A percentile compares a stretch with the other conserved stretches of the same genome.
phyloP scores from a whole-genome alignment of 2,797 vertebrate species.

The Orientallactaga sibirica region DNA sequence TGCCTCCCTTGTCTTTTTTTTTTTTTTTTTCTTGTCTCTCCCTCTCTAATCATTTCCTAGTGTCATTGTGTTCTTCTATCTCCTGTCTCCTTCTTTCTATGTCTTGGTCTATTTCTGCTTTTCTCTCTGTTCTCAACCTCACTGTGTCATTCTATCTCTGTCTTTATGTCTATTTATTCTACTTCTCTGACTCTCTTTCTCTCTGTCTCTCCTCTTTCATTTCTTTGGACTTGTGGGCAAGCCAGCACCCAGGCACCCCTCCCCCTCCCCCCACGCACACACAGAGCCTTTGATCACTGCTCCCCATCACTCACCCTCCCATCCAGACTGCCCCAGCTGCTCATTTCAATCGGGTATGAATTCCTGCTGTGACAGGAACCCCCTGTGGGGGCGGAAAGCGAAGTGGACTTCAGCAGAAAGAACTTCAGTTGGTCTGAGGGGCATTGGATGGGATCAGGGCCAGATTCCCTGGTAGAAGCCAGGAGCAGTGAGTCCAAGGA shows the following conservation, averaged over 20 bases:
- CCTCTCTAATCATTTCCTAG: neutral
- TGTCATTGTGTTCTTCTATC: neutral
- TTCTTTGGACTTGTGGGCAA: conserved; percentile 62
- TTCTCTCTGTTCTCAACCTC: neutral
- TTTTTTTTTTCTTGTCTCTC: neutral
- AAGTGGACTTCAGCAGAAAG: conserved; percentile 43
- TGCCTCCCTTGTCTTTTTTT: conserved; percentile 73
- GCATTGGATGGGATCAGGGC: conserved; percentile 40
- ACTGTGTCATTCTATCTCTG: neutral
- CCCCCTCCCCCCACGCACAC: neutral
- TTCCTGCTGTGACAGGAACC: conserved; percentile 80
- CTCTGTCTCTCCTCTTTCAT: neutral
- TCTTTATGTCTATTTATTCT: neutral
- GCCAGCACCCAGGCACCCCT: neutral
- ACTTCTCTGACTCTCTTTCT: neutral
- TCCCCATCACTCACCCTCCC: conserved; percentile 25
- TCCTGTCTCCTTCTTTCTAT: neutral
- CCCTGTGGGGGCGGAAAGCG: conserved; percentile 14
- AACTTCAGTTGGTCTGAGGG: conserved; percentile 48
- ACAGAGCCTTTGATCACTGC: conserved; percentile 68
- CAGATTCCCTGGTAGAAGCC: conserved; percentile 50
- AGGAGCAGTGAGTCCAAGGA: neutral
- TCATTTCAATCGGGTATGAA: conserved; percentile 64
- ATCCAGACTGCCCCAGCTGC: conserved; percentile 72
- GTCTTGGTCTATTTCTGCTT: neutral